phyloP scores from a whole-genome alignment of 1,140 invertebrate genomes.

The Apocrypta bakeri region DNA sequence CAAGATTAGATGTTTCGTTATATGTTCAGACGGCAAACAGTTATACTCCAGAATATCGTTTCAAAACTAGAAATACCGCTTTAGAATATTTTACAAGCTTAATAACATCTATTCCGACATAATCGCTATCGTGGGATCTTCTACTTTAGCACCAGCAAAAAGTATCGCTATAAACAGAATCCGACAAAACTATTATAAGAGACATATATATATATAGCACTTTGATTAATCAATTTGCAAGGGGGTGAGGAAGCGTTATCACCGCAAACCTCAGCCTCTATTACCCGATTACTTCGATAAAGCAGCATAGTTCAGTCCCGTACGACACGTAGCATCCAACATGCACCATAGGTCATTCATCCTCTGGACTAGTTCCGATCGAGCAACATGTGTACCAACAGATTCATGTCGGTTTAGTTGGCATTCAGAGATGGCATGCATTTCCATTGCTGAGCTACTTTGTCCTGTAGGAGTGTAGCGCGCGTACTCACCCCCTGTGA shows the following conservation, averaged over 20 bases:
- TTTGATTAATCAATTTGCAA: not conserved
- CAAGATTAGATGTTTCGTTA: slow-evolving; percentile 53
- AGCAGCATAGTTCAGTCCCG: not conserved
- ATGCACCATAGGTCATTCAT: slow-evolving; percentile 13
- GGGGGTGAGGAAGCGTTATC: not conserved
- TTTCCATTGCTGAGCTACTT: slow-evolving; percentile 4
- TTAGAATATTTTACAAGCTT: no score
- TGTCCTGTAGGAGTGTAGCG: not conserved
- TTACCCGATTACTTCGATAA: slow-evolving; percentile 37
- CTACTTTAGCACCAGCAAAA: no score
- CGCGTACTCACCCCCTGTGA: not conserved
- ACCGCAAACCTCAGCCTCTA: not conserved
- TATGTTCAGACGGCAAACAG: slow-evolving; percentile 14
- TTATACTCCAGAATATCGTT: not conserved
- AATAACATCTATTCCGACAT: no score
- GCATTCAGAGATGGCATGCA: slow-evolving; percentile 10
- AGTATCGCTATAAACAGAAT: no score
- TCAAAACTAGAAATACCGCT: no score
- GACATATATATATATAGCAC: no score
- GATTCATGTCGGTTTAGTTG: slow-evolving; percentile 16
- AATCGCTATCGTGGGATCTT: no score
- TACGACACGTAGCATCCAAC: not conserved
- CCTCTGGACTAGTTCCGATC: not conserved
- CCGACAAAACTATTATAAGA: not conserved
- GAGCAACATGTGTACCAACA: slow-evolving; percentile 20